These are phyloP conservation scores for Trogon melanurus DNA, from an alignment of 2,113 vertebrate species.

Conservation along the genomic window DNA sequence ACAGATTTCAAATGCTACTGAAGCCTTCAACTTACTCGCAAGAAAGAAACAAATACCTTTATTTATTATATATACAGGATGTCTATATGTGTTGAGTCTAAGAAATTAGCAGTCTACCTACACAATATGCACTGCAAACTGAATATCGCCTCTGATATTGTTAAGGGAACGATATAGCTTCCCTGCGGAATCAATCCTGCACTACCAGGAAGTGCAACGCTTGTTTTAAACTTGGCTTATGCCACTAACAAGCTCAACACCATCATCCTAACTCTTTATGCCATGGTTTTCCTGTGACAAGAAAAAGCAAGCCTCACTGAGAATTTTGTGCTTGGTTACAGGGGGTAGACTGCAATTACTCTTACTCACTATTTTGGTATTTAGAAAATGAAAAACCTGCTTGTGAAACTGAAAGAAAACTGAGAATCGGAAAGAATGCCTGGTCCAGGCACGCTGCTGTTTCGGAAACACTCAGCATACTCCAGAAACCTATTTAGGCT, in stretches of 20 bases:
- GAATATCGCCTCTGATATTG: background rate
- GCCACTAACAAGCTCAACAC: too few species aligned
- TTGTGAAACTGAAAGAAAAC: background rate
- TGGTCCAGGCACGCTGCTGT: accelerated
- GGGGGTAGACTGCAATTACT: background rate
- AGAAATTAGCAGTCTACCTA: background rate
- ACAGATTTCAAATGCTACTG: background rate
- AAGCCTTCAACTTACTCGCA: background rate
- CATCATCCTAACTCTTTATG: background rate
- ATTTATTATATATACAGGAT: background rate
- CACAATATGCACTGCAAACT: background rate
- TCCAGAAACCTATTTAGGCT: background rate
- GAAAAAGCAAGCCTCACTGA: background rate
- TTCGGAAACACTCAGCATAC: background rate
- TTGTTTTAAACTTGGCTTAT: background rate
- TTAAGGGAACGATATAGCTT: background rate
- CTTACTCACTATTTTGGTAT: background rate
- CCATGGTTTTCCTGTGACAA: background rate
- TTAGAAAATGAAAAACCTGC: background rate
- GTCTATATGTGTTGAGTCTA: background rate
- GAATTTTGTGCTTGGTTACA: background rate
- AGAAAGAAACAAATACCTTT: background rate
- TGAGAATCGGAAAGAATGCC: background rate
- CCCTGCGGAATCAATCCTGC: background rate
- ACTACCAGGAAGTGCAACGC: background rate